Base-by-base conservation (phyloP, 2,797 vertebrate species). In the Lutjanus campechanus region DNA sequence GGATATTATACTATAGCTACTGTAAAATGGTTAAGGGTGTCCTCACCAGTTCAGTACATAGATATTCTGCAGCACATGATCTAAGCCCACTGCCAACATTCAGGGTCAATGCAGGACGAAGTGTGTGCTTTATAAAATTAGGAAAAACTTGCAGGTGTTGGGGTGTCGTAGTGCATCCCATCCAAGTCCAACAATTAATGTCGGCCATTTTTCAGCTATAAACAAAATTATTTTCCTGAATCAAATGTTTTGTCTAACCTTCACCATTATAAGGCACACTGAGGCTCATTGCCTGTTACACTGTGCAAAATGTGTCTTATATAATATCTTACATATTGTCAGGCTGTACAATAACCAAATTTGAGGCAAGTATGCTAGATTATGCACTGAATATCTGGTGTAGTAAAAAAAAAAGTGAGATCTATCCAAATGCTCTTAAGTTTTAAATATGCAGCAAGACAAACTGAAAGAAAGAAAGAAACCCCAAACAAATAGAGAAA, bases 301-400 rank as follows among this genome's bases (percentile, higher is more conserved):
- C 29, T 29, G 29, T 29, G 29, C 2, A 29, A 29, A 29, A 29
- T 36, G 29, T 36, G 29, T 5, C 29, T 36, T 36, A 36, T 36
- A 36, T 72, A 59, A 72, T 76, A 76, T 56, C 53, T 20, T 61
- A 25, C 51, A 69, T 20, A 43, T 15, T 41, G 41, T 62, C 51
- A 10, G 11, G 62, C 46, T 66, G 55, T 50, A 54, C 17, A 16
- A 61, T 41, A 69, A 47, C 59, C 3, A 49, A 7, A 43, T 50
- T 41, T 71, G 44, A 74, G 4, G 7, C 29, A 51, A 8, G 11
- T 13, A 43, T 43, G n/a, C 29, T 17, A 29, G 49, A 46, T 73
- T 22, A 22, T 22, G 40, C 4, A 8, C 54, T 54, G 17, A 29
- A 11, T 60, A 16, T 8, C 10, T 29, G 9, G 10, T 64, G 22